Evolutionary conservation across 2,888 invertebrate species (phyloP), one percentile per base, ranked within the genome.

Genomic region (Pseudanteris insignis): DNA sequence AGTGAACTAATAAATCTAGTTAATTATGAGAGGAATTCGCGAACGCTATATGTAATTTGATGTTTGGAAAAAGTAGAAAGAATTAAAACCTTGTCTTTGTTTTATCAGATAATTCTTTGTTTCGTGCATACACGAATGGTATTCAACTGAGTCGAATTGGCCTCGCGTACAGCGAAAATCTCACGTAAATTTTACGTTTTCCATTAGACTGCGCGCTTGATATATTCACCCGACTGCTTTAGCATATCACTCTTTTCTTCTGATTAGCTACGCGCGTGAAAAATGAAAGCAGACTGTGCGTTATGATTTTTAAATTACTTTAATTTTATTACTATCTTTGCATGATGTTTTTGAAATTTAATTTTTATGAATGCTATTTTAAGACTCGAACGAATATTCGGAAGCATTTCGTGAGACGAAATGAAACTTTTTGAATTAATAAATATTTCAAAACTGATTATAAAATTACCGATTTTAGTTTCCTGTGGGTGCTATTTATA

Each of bases 141-240:
- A 60, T 47, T 53, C 41, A 53, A 53, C 53, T 47, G 24, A 51
- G 26, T 21, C n/a, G 44, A 61, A 50, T 55, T 61, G 36, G 28
- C 21, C 30, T 11, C 25, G 15, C 29, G 24, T 8, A 34, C 43
- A 46, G 40, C 51, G 47, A 30, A 34, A 55, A 41, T 62, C 33
- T 9, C 33, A 36, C 36, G 33, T 53, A 43, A 40, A 57, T 62
- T 62, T 57, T 47, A 41, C 34, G 41, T 47, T 43, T 33, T 14
- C 41, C 51, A 51, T 47, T 57, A 55, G 41, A 50, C 50, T 30
- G 30, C 41, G 36, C 28, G 36, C 44, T 53, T 53, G 44, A 47
- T 41, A 44, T 55, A 50, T 55, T 61, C 55, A 36, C 32, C 38
- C 18, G 46, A 44, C 54, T 50, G 12, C 41, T 12, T 32, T 47